phyloP scores from a whole-genome alignment of 1,140 invertebrate genomes.

The Stratiolaelaps scimitus region DNA sequence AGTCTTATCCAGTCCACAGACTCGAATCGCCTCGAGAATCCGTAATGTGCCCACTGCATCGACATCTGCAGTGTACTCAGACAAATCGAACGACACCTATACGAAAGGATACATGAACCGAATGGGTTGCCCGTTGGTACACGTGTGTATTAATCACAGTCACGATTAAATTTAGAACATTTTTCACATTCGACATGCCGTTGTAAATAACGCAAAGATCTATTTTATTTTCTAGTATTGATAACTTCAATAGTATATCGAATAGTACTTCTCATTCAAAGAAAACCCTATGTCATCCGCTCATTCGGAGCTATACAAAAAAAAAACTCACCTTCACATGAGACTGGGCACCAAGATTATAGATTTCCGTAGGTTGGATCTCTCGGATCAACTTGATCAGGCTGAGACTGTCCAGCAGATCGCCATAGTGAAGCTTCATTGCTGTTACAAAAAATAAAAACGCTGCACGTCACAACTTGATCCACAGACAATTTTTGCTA shows the following conservation, averaged over 20 bases:
- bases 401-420: constrained; percentile 95
- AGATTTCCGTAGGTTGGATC: constrained; percentile 83
- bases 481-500: not conserved
- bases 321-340: constrained; percentile 78
- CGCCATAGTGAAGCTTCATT: constrained; percentile 96
- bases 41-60: constrained; percentile 93
- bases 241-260: not conserved
- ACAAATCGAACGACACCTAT: constrained; percentile 88
- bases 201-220: not conserved
- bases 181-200: too few relatives aligned
- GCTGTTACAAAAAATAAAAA: constrained; percentile 39
- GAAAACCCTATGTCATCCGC: not conserved
- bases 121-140: not conserved
- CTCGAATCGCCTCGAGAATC: constrained; percentile 85
- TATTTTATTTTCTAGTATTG: not conserved
- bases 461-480: too few relatives aligned
- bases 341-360: constrained; percentile 98
- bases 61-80: constrained; percentile 97
- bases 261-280: not conserved
- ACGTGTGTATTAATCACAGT: too few relatives aligned
- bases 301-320: too few relatives aligned
- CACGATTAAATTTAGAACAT: too few relatives aligned
- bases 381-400: constrained; percentile 83
- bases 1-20: constrained; percentile 67
- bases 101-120: constrained; percentile 32